Percentiles rank a stretch among this genome's conserved stretches.
phyloP scores from a whole-genome alignment of 2,113 vertebrate genomes.

The Engystomops pustulosus region DNA sequence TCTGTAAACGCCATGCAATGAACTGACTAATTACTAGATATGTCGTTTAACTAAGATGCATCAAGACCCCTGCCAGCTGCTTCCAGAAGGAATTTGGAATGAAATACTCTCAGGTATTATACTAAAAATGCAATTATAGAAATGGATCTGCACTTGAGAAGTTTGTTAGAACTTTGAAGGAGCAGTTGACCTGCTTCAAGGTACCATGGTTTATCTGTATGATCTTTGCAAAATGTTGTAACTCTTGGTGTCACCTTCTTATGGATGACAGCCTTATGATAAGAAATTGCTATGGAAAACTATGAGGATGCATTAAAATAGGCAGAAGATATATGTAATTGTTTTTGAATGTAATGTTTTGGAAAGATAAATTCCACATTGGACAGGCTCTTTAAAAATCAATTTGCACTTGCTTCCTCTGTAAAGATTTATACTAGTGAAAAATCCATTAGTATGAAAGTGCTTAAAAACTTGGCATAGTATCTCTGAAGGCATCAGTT shows the following conservation, averaged over 20 bases:
- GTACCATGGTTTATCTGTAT: neutral
- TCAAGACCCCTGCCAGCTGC: constrained; percentile 2
- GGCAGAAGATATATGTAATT: constrained; percentile 68
- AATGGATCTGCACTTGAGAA: neutral
- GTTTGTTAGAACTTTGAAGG: constrained; percentile 1
- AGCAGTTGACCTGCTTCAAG: neutral
- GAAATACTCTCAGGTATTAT: neutral
- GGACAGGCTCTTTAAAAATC: constrained; percentile 77
- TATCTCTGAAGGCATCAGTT: constrained; percentile 79
- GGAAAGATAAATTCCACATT: constrained; percentile 71
- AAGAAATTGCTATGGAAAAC: constrained; percentile 15
- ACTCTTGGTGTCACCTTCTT: neutral
- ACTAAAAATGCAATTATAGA: neutral
- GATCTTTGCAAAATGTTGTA: neutral
- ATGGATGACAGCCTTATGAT: neutral
- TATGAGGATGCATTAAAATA: constrained; percentile 39
- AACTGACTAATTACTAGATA: neutral
- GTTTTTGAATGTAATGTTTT: constrained; percentile 72
- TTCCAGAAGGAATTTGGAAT: neutral
- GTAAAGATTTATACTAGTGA: constrained; percentile 75
- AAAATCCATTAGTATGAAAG: constrained; percentile 78
- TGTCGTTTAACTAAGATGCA: neutral
- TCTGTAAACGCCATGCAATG: neutral
- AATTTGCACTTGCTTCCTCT: constrained; percentile 72
- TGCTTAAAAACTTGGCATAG: constrained; percentile 79